Percentiles rank a stretch among this genome's conserved stretches.
Evolutionary conservation across 2,888 invertebrate genomes (phyloP).

Genomic region (Cantharis rufa): DNA sequence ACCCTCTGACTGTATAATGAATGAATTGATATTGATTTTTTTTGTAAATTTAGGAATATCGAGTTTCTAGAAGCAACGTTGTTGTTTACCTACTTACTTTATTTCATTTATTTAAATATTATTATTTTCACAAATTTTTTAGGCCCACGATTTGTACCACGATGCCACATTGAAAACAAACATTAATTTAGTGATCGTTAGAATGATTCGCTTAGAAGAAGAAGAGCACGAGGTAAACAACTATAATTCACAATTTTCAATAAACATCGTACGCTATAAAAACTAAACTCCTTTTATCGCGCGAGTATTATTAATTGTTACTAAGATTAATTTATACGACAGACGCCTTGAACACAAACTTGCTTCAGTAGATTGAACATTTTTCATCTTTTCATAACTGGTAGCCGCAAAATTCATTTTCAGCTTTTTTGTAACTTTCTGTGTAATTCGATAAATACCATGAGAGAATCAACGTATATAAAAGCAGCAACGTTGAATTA

Average conservation of each 20-base stretch:
- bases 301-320: slow-evolving; percentile 28
- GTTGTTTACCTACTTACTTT: too few relatives aligned
- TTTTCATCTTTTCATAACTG: slow-evolving; percentile 27
- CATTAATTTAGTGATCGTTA: slow-evolving; percentile 60
- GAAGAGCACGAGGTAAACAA: slow-evolving; percentile 54
- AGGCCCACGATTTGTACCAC: slow-evolving; percentile 49
- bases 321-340: slow-evolving; percentile 30
- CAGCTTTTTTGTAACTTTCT: slow-evolving; percentile 8
- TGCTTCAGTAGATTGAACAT: slow-evolving; percentile 17
- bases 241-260: slow-evolving; percentile 34
- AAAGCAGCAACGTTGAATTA: neutral
- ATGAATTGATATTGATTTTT: neutral
- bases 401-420: slow-evolving; percentile 26
- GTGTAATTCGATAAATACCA: slow-evolving; percentile 11
- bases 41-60: too few relatives aligned
- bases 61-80: too few relatives aligned
- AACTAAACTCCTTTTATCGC: slow-evolving; percentile 27
- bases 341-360: slow-evolving; percentile 22
- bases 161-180: slow-evolving; percentile 57
- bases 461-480: slow-evolving; percentile 3
- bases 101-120: neutral
- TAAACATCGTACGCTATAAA: slow-evolving; percentile 31
- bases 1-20: neutral
- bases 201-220: slow-evolving; percentile 57
- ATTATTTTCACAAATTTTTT: slow-evolving; percentile 15